Conservation (phyloP, 2,888 invertebrate species). For the Meteorus colon region DNA sequence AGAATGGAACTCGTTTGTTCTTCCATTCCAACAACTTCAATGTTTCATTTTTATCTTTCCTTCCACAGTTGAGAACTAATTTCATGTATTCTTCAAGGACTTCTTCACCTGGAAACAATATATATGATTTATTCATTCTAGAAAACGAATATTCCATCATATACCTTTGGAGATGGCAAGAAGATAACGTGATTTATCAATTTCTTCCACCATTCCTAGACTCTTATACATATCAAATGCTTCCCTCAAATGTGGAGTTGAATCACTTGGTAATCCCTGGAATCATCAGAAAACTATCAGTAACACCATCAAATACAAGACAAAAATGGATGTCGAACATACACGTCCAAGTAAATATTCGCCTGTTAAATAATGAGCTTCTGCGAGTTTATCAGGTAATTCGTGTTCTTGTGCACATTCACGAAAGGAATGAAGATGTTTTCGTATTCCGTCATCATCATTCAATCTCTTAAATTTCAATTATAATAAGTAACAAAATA, state of each 20-base stretch:
- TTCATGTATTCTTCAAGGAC: conserved; percentile 74
- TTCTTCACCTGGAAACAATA: conserved; percentile 73
- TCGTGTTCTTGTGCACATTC: conserved; percentile 53
- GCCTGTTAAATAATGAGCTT: conserved; percentile 62
- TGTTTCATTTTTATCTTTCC: conserved; percentile 69
- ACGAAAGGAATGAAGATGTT: conserved; percentile 54
- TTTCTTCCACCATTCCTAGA: conserved; percentile 51
- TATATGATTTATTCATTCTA: neutral
- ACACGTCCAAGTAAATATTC: conserved; percentile 58
- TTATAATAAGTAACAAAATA: neutral
- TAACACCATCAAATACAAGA: neutral
- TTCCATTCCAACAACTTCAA: conserved; percentile 75
- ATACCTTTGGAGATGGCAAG: conserved; percentile 62
- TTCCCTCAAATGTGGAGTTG: conserved; percentile 57
- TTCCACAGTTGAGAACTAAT: conserved; percentile 70
- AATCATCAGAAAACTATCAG: neutral
- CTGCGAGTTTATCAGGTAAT: conserved; percentile 57
- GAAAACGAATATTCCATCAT: neutral
- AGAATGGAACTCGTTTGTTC: conserved; percentile 72
- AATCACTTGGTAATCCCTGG: conserved; percentile 55
- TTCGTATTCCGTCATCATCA: conserved; percentile 54
- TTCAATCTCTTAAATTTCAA: conserved; percentile 54
- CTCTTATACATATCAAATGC: conserved; percentile 56
- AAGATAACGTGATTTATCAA: conserved; percentile 58
- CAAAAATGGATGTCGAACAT: neutral